These are phyloP conservation scores for Agonopterix arenella DNA, from an alignment of 2,888 invertebrate species.

Conservation along the genomic window DNA sequence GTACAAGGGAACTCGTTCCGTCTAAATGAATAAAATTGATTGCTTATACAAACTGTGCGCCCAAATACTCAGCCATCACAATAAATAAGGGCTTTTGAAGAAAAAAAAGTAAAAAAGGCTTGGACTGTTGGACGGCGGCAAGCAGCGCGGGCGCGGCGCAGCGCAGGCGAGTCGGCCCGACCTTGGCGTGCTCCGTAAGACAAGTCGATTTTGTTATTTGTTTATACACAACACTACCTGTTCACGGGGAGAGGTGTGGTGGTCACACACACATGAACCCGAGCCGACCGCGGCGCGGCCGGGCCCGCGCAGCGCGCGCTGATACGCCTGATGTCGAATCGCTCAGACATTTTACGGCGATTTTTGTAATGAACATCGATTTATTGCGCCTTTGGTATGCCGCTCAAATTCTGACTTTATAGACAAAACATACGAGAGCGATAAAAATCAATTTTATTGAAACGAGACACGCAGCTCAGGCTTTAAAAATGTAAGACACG, in stretches of 20 bases:
- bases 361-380: conserved; percentile 70
- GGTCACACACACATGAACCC: conserved; percentile 27
- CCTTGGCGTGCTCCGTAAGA: conserved; percentile 70
- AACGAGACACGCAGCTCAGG: conserved; percentile 33
- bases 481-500: conserved; percentile 11
- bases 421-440: conserved; percentile 52
- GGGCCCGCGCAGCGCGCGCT: conserved; percentile 17
- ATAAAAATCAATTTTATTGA: conserved; percentile 56
- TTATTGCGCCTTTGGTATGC: conserved; percentile 59
- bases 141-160: conserved; percentile 45
- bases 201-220: conserved; percentile 76
- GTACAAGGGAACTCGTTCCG: conserved; percentile 60
- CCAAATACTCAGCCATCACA: conserved; percentile 73
- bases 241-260: conserved; percentile 34
- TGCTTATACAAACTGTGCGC: conserved; percentile 76
- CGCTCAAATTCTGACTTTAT: conserved; percentile 52
- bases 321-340: conserved; percentile 53
- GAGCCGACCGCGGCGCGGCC: conserved; percentile 4
- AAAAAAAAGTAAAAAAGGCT: conserved; percentile 41
- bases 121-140: conserved; percentile 20
- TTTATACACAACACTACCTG: conserved; percentile 76
- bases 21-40: conserved; percentile 77
- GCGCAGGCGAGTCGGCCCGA: conserved; percentile 37
- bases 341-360: conserved; percentile 68
- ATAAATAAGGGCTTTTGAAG: conserved; percentile 70